Evolutionary conservation across 2,113 vertebrate species (phyloP).

Genomic region (Pedetes capensis): DNA sequence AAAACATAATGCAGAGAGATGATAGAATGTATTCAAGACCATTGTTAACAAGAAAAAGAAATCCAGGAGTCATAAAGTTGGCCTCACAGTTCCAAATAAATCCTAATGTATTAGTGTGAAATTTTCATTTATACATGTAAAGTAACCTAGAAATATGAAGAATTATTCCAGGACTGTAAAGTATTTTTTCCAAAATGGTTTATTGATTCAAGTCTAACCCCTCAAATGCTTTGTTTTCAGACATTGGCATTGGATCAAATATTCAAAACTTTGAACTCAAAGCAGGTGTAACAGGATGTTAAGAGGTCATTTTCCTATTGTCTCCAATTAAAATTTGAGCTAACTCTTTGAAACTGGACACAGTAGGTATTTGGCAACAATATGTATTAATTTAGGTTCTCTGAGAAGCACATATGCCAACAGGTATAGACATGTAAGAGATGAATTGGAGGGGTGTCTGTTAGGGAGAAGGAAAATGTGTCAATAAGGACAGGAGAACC

Average conservation of each 20-base stretch:
- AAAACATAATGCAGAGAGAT: background rate
- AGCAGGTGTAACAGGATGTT: background rate
- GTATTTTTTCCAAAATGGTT: background rate
- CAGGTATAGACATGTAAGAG: rapidly evolving
- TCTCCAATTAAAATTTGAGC: background rate
- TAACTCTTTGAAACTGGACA: background rate
- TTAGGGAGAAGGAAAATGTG: background rate
- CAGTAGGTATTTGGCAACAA: background rate
- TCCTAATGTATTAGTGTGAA: background rate
- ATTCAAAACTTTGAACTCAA: background rate
- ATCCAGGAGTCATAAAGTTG: background rate
- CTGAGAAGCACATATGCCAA: slow-evolving; percentile 19
- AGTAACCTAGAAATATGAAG: background rate
- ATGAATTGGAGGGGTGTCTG: background rate
- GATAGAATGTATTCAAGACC: background rate
- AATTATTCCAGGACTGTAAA: background rate
- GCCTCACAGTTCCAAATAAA: background rate
- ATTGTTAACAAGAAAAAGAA: background rate
- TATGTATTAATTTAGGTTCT: background rate
- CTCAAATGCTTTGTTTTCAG: background rate
- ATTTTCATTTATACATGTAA: background rate
- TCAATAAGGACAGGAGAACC: background rate
- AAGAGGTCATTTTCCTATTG: background rate
- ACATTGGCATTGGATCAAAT: background rate
- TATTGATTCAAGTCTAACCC: background rate